phyloP scores from a whole-genome alignment of 2,797 vertebrate species.

The Sardinella longiceps region DNA sequence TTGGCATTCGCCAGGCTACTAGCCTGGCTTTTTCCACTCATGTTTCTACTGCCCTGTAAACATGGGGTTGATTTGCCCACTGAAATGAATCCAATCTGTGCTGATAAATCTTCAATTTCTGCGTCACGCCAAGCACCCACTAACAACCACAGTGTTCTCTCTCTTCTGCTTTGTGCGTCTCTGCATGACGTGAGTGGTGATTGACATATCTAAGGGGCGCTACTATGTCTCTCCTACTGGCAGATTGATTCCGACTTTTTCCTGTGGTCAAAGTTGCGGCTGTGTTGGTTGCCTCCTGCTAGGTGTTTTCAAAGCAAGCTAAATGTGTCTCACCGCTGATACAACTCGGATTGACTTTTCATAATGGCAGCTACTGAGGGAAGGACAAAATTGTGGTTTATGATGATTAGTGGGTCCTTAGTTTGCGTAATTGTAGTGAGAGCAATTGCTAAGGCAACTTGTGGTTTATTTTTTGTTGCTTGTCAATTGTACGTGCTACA shows the following conservation, averaged over 20 bases:
- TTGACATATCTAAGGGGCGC: background rate
- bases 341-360: background rate
- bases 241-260: constrained; percentile 12
- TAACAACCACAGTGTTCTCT: background rate
- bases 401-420: background rate
- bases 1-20: no score
- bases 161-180: background rate
- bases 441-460: background rate
- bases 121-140: background rate
- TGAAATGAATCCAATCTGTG: background rate
- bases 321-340: background rate
- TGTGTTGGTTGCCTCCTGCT: background rate
- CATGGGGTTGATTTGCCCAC: background rate
- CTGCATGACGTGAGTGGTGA: background rate
- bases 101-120: background rate
- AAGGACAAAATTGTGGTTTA: background rate
- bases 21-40: background rate
- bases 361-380: background rate
- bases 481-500: background rate
- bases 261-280: background rate
- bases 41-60: background rate
- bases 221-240: background rate
- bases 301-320: background rate
- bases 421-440: background rate
- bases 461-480: background rate